Percentiles rank a stretch among this genome's conserved stretches.
Evolutionary conservation across 2,888 invertebrate species (phyloP).

Genomic region (Horisme vitalbata): DNA sequence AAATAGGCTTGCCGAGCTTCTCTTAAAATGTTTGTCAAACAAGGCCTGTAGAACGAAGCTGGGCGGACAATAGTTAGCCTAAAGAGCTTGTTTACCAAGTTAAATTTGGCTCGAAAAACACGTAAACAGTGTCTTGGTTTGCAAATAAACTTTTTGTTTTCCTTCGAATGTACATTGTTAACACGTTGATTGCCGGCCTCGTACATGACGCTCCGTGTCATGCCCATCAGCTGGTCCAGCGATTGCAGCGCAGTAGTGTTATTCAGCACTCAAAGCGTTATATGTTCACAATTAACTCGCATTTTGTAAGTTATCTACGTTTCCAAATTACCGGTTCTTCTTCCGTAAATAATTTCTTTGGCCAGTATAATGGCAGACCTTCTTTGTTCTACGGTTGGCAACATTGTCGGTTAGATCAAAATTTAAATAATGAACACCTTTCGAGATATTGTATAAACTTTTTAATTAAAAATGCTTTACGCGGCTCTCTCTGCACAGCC

Average conservation of each 20-base stretch:
- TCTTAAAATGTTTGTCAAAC: constrained; percentile 34
- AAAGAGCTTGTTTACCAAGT: constrained; percentile 22
- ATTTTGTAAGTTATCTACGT: neutral
- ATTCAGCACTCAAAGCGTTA: too few species aligned
- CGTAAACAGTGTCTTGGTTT: constrained; percentile 9
- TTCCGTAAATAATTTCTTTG: constrained; percentile 19
- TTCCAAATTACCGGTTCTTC: constrained; percentile 12
- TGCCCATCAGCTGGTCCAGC: too few species aligned
- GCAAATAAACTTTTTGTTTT: neutral
- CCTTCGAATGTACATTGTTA: too few species aligned
- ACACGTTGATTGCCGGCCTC: too few species aligned
- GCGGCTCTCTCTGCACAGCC: constrained; percentile 7
- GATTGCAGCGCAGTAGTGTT: neutral
- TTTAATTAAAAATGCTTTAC: constrained; percentile 25
- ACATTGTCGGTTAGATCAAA: constrained; percentile 27
- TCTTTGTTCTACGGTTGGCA: constrained; percentile 24
- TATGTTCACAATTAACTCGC: neutral
- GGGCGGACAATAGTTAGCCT: constrained; percentile 28
- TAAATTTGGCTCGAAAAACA: constrained; percentile 9
- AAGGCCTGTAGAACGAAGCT: constrained; percentile 29
- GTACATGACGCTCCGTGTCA: too few species aligned
- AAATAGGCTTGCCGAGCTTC: constrained; percentile 31
- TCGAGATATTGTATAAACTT: constrained; percentile 23
- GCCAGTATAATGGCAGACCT: constrained; percentile 23
- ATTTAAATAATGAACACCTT: constrained; percentile 27